phyloP scores from a whole-genome alignment of 2,888 invertebrate species.

The Trachelus iudaicus region DNA sequence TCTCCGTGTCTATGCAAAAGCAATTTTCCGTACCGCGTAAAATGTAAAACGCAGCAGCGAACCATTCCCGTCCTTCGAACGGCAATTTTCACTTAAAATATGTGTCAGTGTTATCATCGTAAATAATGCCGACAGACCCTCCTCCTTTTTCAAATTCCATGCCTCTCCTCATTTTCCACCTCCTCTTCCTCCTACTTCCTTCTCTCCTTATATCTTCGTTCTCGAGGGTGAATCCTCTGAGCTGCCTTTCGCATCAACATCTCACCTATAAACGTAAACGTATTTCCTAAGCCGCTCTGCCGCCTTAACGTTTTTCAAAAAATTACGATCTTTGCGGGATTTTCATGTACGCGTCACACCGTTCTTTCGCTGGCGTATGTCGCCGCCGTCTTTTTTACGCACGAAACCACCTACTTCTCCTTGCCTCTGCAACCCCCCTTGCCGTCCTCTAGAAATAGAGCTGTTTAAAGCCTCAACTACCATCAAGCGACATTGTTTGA shows the following conservation, averaged over 20 bases:
- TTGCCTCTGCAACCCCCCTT: neutral
- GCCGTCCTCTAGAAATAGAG: neutral
- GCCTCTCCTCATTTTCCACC: neutral
- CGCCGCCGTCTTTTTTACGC: neutral
- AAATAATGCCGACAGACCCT: conserved; percentile 13
- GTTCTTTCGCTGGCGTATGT: neutral
- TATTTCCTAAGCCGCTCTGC: neutral
- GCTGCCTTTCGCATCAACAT: neutral
- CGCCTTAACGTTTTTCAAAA: neutral
- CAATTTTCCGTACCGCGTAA: conserved; percentile 35
- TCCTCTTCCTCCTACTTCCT: neutral
- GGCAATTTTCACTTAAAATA: conserved; percentile 16
- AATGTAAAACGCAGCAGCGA: conserved; percentile 20
- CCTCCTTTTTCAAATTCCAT: neutral
- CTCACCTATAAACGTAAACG: neutral
- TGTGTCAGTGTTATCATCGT: conserved; percentile 21
- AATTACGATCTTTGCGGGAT: neutral
- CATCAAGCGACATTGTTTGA: neutral
- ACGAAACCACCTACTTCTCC: neutral
- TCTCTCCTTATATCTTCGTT: neutral
- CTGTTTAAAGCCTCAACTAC: neutral
- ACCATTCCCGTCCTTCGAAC: neutral
- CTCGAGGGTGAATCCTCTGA: neutral
- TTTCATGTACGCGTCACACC: neutral
- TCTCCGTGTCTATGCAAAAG: conserved; percentile 35